phyloP scores from a whole-genome alignment of 1,140 invertebrate species.

The Neocloeon triangulifer region DNA sequence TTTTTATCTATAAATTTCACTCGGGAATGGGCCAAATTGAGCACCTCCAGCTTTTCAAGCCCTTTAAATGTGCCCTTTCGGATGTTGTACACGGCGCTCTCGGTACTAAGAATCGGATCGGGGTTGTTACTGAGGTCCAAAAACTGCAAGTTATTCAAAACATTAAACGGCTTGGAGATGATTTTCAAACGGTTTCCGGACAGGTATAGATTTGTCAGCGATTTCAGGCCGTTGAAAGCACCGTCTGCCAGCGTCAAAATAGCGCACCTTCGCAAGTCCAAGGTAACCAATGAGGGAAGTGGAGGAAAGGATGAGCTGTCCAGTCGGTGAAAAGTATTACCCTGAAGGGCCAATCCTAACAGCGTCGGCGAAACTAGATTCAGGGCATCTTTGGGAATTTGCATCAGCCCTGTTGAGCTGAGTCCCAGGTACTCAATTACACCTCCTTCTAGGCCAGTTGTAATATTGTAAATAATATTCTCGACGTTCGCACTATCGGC shows the following conservation, averaged over 20 bases:
- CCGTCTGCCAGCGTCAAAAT: conserved; percentile 18
- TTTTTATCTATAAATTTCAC: conserved; percentile 17
- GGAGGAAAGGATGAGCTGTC: too few relatives aligned
- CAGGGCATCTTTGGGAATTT: too few relatives aligned
- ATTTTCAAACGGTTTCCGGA: conserved; percentile 20
- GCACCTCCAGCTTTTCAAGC: conserved; percentile 18
- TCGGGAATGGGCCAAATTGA: conserved; percentile 20
- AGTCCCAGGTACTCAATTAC: too few relatives aligned
- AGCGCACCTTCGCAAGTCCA: conserved; percentile 27
- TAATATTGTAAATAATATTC: too few relatives aligned
- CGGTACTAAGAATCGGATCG: too few relatives aligned
- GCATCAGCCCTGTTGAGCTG: too few relatives aligned
- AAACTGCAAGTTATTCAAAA: conserved; percentile 17
- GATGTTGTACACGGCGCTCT: conserved; percentile 13
- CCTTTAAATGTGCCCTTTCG: conserved; percentile 15
- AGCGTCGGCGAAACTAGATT: too few relatives aligned
- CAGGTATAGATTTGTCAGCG: conserved; percentile 23
- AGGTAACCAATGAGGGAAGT: conserved; percentile 11
- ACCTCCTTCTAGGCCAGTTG: too few relatives aligned
- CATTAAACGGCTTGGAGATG: conserved; percentile 13
- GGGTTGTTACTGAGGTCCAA: conserved; percentile 26
- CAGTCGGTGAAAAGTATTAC: conserved; percentile 4
- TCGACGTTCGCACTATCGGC: too few relatives aligned
- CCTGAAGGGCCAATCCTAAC: conserved; percentile 1
- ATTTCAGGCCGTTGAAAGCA: conserved; percentile 17